Percentiles rank a stretch among this genome's conserved stretches.
phyloP scores from a whole-genome alignment of 1,140 invertebrate genomes.

The Ceratosolen fusciceps region DNA sequence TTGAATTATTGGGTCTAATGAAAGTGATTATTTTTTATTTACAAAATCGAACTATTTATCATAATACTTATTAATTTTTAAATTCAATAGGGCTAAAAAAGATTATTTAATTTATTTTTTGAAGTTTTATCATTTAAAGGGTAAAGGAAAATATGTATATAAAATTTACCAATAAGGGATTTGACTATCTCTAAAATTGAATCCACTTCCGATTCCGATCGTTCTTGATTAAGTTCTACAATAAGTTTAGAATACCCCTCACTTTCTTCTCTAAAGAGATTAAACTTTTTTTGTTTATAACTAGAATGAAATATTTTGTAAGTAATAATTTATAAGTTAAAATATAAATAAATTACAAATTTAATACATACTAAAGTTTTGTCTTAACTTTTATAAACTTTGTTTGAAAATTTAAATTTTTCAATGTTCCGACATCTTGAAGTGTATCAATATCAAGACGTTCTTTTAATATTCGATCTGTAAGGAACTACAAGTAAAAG shows the following conservation, averaged over 20 bases:
- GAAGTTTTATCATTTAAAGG: conserved; percentile 4
- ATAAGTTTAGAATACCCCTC: conserved; percentile 99
- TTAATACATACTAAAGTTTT: conserved; percentile 91
- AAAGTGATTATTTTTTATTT: too few relatives aligned
- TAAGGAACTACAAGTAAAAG: conserved; percentile 76
- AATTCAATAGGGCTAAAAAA: neutral
- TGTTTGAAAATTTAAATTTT: conserved; percentile 91
- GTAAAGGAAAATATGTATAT: conserved; percentile 29
- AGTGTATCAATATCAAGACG: conserved; percentile 93
- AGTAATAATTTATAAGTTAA: conserved; percentile 6
- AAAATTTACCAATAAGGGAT: conserved; percentile 87
- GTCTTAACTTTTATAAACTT: conserved; percentile 99
- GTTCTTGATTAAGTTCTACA: conserved; percentile 94
- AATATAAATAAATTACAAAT: conserved; percentile 41
- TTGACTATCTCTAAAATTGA: conserved; percentile 87
- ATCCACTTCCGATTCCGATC: conserved; percentile 76
- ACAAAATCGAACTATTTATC: too few relatives aligned
- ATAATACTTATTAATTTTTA: neutral
- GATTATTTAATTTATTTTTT: neutral
- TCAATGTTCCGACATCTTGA: conserved; percentile 92
- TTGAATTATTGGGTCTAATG: too few relatives aligned
- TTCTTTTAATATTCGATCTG: conserved; percentile 91
- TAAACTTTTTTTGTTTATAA: conserved; percentile 99
- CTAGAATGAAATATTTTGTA: conserved; percentile 75
- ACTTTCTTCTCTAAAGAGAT: conserved; percentile 97